phyloP scores from a whole-genome alignment of 2,888 invertebrate genomes.

The Phyllotreta cruciferae region DNA sequence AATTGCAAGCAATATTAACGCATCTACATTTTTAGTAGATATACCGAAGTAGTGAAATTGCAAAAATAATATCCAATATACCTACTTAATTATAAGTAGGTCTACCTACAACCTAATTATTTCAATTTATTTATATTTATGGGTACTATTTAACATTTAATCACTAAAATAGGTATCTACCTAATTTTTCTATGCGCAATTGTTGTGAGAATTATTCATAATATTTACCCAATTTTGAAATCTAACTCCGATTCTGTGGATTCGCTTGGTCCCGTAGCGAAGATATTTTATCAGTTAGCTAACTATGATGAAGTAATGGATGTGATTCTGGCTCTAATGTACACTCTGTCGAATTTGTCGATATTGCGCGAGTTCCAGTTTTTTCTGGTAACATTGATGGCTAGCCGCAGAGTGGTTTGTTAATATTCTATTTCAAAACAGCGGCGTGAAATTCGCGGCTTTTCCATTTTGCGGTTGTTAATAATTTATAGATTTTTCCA shows the following conservation, averaged over 20 bases:
- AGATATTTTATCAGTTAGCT: constrained; percentile 14
- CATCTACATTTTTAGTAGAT: too few relatives aligned
- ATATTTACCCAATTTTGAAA: neutral
- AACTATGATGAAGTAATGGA: constrained; percentile 24
- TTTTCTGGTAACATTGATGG: constrained; percentile 15
- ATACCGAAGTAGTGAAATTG: too few relatives aligned
- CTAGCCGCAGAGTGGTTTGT: constrained; percentile 10
- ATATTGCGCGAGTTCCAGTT: constrained; percentile 11
- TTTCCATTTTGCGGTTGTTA: neutral
- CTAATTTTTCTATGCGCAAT: too few relatives aligned
- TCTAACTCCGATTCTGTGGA: neutral
- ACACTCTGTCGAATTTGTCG: constrained; percentile 19
- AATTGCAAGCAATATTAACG: too few relatives aligned
- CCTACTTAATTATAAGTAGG: too few relatives aligned
- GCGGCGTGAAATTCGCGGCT: constrained; percentile 12
- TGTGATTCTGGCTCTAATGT: constrained; percentile 19
- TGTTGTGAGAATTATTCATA: neutral
- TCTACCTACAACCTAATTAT: too few relatives aligned
- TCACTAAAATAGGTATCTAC: too few relatives aligned
- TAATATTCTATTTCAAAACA: neutral
- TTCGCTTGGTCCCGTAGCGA: neutral
- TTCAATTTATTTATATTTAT: too few relatives aligned
- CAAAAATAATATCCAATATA: too few relatives aligned
- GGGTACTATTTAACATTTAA: too few relatives aligned
- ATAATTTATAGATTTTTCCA: neutral